Evolutionary conservation across 2,113 vertebrate genomes (phyloP).

Genomic region (Clarias batrachus): DNA sequence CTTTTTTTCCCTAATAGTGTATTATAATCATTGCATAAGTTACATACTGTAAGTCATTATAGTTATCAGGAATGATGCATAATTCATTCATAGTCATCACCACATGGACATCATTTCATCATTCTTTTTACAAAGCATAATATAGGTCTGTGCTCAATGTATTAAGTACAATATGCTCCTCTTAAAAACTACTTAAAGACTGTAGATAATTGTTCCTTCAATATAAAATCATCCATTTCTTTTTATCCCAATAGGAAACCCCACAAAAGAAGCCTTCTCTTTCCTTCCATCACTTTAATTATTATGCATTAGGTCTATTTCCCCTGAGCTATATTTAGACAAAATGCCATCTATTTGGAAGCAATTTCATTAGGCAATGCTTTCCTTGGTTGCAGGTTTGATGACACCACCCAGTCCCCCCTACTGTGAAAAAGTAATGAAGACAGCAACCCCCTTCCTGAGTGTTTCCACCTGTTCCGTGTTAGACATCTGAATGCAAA

Average conservation of each 20-base stretch:
- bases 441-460: neutral
- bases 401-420: neutral
- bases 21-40: too few species aligned
- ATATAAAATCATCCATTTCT: conserved; percentile 3
- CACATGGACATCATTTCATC: neutral
- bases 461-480: conserved; percentile 21
- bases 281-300: conserved; percentile 30
- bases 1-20: neutral
- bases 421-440: conserved; percentile 29
- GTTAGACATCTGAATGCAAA: neutral
- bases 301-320: conserved; percentile 38
- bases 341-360: conserved; percentile 35
- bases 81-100: neutral
- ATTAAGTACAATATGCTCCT: neutral
- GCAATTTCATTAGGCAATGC: conserved; percentile 50
- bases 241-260: neutral
- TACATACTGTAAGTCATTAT: too few species aligned
- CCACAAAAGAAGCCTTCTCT: neutral
- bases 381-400: conserved; percentile 22
- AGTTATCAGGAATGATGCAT: neutral
- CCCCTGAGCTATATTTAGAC: conserved; percentile 38
- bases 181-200: neutral
- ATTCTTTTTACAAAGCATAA: neutral
- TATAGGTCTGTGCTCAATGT: neutral
- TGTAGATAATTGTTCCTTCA: neutral